Base-by-base conservation (phyloP, 1,140 invertebrate species). In the Samia ricini region DNA sequence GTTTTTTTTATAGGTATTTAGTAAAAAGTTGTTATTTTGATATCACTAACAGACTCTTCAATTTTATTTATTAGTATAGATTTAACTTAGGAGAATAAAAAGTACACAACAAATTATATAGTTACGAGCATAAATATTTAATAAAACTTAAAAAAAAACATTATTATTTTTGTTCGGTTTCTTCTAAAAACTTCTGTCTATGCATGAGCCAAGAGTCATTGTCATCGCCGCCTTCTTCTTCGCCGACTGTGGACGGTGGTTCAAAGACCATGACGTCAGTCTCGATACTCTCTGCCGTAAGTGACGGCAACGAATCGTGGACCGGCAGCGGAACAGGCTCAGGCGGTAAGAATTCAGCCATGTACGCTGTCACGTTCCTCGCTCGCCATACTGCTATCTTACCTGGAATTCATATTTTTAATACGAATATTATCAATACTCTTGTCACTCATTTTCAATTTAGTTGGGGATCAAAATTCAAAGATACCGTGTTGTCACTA, bases 331-430 rank as follows among this genome's bases (percentile, higher is more conserved):
- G 92, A 12, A 92, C 83, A 0, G 94, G 93, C 69, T 94, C 93
- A 1, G 93, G 92, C 5, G 95, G 95, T 42, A 95, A 74, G 56
- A 94, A 79, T 8, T 95, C 92, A 3, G 91, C 90, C 88, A 93
- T 92, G 69, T 94, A 95, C 7, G 91, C 81, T 0, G 93, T 94
- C 1, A 95, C 91, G 65, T 92, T 92, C 56, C 94, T 91, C 0
- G 93, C 92, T 1, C 92, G 89, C 94, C 94, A 95, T 5, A 93
- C 73, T 15, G 94, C 60, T 55, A 89, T 72, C 69, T 88, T 88
- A 42, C 86, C 88, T 90, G 61, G 1, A 60, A 69, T 57, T 57
- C 26, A 8, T 26, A 8, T 26, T 26, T 26, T 26, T 23, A 50
- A 10, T 19, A 6, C n/a, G n/a, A n/a, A n/a, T 50, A 50, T 15